These are phyloP conservation scores for Sebastes wilsoni DNA, from an alignment of 2,797 vertebrate species.

Conservation along the genomic window DNA sequence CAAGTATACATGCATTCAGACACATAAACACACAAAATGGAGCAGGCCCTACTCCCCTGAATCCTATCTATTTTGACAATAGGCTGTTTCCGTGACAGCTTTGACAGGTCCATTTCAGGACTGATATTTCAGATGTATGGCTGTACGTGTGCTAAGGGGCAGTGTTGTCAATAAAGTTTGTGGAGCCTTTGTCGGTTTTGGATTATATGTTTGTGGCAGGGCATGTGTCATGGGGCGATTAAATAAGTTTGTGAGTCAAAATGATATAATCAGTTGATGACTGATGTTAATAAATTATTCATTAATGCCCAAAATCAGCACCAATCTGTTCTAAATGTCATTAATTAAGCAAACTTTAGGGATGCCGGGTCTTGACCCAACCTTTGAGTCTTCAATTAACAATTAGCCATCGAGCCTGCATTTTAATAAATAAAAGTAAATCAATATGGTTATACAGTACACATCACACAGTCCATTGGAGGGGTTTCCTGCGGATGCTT, in stretches of 20 bases:
- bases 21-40: slow-evolving; percentile 2
- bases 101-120: slow-evolving; percentile 55
- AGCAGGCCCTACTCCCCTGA: slow-evolving; percentile 11
- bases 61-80: slow-evolving; percentile 41
- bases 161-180: slow-evolving; percentile 7
- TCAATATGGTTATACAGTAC: background rate
- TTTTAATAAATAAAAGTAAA: background rate
- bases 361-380: background rate
- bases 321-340: background rate
- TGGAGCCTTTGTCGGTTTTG: slow-evolving; percentile 4
- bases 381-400: background rate
- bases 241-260: background rate
- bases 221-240: background rate
- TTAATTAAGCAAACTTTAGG: background rate
- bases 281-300: background rate
- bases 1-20: background rate
- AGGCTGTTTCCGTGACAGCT: slow-evolving; percentile 35
- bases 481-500: background rate
- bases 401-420: background rate
- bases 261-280: background rate
- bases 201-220: background rate
- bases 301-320: background rate
- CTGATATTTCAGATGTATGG: slow-evolving; percentile 25
- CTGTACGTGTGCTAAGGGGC: background rate
- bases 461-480: background rate